phyloP scores from a whole-genome alignment of 2,113 vertebrate genomes.

The Thunnus maccoyii region DNA sequence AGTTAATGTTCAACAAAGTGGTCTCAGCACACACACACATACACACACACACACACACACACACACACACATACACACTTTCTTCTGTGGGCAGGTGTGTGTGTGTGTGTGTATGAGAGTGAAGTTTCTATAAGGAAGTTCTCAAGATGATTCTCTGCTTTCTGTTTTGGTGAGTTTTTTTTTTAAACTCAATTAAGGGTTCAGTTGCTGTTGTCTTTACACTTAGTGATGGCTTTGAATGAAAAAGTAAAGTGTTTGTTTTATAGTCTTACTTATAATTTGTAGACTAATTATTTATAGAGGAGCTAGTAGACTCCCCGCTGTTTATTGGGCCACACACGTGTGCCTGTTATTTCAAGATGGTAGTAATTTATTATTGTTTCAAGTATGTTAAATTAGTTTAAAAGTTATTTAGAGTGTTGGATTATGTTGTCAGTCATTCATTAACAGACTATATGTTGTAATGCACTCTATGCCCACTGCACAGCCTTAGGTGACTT shows the following conservation, averaged over 20 bases:
- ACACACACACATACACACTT: background rate
- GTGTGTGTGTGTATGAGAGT: conserved; percentile 4
- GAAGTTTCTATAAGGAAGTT: conserved; percentile 72
- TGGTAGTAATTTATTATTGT: background rate
- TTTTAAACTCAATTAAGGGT: background rate
- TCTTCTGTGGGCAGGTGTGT: background rate
- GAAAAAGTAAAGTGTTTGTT: background rate
- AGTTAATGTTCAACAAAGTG: conserved; percentile 82
- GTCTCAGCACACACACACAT: conserved; percentile 26
- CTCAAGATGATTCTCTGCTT: conserved; percentile 64
- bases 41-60: background rate
- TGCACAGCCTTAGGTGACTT: conserved; percentile 33
- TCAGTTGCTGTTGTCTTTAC: background rate
- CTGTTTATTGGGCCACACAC: background rate
- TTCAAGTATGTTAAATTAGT: background rate
- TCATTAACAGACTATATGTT: conserved; percentile 2
- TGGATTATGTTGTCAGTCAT: background rate
- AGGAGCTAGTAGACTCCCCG: background rate
- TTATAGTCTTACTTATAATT: background rate
- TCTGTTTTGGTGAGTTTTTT: background rate
- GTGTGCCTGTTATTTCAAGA: background rate
- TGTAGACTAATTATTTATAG: background rate
- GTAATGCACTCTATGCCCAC: background rate
- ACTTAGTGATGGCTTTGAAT: background rate
- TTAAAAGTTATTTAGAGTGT: conserved; percentile 32